Percentiles rank a stretch among this genome's conserved stretches.
Evolutionary conservation across 2,888 invertebrate genomes (phyloP).

Genomic region (Catocala nupta): DNA sequence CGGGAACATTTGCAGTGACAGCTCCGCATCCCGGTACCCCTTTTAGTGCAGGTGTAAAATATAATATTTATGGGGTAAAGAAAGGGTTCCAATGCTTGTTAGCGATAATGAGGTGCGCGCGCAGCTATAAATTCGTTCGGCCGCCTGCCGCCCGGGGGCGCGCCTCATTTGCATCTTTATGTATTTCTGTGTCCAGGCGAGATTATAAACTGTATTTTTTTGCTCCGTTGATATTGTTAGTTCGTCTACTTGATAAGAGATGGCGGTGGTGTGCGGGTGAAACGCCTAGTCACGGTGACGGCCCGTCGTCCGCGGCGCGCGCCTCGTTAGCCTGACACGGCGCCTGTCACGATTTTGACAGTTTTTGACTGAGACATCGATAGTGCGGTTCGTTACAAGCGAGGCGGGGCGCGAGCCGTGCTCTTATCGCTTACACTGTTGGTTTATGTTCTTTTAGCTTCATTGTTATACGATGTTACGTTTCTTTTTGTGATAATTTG

Average conservation of each 20-base stretch:
- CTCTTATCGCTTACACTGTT: slow-evolving; percentile 80
- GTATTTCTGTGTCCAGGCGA: slow-evolving; percentile 64
- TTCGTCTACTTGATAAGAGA: slow-evolving; percentile 72
- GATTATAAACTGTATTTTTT: slow-evolving; percentile 53
- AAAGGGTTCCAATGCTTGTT: slow-evolving; percentile 84
- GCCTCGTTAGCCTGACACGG: slow-evolving; percentile 85
- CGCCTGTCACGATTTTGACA: slow-evolving; percentile 86
- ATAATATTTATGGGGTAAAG: slow-evolving; percentile 84
- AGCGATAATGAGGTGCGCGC: slow-evolving; percentile 84
- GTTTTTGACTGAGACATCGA: slow-evolving; percentile 87
- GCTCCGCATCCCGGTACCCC: slow-evolving; percentile 46
- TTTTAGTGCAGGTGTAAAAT: slow-evolving; percentile 84
- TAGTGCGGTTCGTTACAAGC: slow-evolving; percentile 82
- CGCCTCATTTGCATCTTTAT: slow-evolving; percentile 82
- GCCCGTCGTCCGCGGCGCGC: slow-evolving; percentile 61
- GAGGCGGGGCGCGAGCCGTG: slow-evolving; percentile 70
- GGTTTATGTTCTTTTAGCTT: slow-evolving; percentile 79
- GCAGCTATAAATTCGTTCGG: slow-evolving; percentile 79
- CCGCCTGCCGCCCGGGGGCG: slow-evolving; percentile 79
- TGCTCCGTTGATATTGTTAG: slow-evolving; percentile 40
- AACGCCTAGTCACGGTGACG: slow-evolving; percentile 75
- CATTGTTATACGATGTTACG: slow-evolving; percentile 72
- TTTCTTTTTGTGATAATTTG: slow-evolving; percentile 68
- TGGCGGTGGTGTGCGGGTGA: slow-evolving; percentile 65
- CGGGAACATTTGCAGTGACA: slow-evolving; percentile 46